Evolutionary conservation across 2,888 invertebrate species (phyloP).

Genomic region (Xanthorhoe designata): DNA sequence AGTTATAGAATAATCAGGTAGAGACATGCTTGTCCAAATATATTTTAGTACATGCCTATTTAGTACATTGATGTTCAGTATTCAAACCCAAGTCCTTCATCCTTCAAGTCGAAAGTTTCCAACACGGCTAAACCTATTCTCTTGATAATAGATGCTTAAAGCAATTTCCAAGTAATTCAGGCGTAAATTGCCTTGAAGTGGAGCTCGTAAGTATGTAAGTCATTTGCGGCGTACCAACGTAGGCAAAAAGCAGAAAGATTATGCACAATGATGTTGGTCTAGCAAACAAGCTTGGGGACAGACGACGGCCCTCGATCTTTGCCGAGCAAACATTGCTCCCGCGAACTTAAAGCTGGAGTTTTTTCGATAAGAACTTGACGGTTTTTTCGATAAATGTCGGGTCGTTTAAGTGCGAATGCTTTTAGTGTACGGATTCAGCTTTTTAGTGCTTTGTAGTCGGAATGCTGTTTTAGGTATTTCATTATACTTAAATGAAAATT

Average conservation of each 20-base stretch:
- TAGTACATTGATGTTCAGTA: too few relatives aligned
- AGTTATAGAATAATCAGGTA: too few relatives aligned
- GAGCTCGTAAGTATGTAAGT: conserved; percentile 53
- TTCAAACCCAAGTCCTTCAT: too few relatives aligned
- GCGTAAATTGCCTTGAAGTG: conserved; percentile 5
- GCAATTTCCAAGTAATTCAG: conserved; percentile 14
- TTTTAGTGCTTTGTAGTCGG: conserved; percentile 9
- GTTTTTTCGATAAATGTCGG: conserved; percentile 20
- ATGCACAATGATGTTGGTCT: conserved; percentile 72
- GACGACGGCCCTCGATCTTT: conserved; percentile 60
- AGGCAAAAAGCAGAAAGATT: conserved; percentile 67
- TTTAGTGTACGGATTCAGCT: conserved; percentile 20
- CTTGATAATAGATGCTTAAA: conserved; percentile 40
- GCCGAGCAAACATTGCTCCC: conserved; percentile 60
- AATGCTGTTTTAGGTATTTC: conserved; percentile 18
- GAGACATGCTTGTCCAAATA: too few relatives aligned
- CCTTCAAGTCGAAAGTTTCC: too few relatives aligned
- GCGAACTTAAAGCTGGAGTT: conserved; percentile 21
- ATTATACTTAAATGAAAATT: too few relatives aligned
- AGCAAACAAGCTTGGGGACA: conserved; percentile 62
- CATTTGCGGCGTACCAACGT: conserved; percentile 53
- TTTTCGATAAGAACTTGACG: conserved; percentile 17
- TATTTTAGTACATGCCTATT: too few relatives aligned
- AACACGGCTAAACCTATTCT: too few relatives aligned
- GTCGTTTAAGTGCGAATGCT: conserved; percentile 24